These are phyloP conservation scores for Ptilonorhynchus violaceus DNA, from an alignment of 2,113 vertebrate genomes.

Conservation along the genomic window DNA sequence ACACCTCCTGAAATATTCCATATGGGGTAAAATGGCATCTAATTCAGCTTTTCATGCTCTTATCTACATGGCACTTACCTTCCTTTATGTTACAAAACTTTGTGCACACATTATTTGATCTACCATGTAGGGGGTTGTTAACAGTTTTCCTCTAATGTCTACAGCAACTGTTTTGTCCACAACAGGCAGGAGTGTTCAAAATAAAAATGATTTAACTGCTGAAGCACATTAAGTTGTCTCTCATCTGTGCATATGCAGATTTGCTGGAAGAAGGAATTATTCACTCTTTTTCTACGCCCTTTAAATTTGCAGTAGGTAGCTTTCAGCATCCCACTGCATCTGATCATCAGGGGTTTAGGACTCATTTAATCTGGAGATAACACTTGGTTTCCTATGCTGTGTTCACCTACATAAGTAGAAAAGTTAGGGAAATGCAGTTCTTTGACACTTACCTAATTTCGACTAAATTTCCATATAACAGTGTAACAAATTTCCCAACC, in stretches of 20 bases:
- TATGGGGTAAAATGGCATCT: background rate
- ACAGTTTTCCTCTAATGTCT: background rate
- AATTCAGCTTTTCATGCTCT: background rate
- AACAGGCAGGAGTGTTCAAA: background rate
- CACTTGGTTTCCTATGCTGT: background rate
- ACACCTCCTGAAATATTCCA: background rate
- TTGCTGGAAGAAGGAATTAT: background rate
- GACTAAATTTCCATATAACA: background rate
- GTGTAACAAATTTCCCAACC: background rate
- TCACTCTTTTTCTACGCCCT: background rate
- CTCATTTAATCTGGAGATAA: background rate
- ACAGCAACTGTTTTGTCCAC: background rate
- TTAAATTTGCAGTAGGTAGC: background rate
- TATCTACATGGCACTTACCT: background rate
- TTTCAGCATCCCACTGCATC: background rate
- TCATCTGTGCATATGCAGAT: background rate
- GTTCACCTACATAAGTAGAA: background rate
- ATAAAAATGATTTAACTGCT: background rate
- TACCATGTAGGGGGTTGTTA: background rate
- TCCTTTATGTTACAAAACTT: background rate
- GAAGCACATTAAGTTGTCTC: background rate
- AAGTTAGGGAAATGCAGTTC: background rate
- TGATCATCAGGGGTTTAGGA: background rate
- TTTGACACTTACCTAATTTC: background rate
- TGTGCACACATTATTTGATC: accelerated